Evolutionary conservation across 2,113 vertebrate genomes (phyloP).

Genomic region (Labeo catla): DNA sequence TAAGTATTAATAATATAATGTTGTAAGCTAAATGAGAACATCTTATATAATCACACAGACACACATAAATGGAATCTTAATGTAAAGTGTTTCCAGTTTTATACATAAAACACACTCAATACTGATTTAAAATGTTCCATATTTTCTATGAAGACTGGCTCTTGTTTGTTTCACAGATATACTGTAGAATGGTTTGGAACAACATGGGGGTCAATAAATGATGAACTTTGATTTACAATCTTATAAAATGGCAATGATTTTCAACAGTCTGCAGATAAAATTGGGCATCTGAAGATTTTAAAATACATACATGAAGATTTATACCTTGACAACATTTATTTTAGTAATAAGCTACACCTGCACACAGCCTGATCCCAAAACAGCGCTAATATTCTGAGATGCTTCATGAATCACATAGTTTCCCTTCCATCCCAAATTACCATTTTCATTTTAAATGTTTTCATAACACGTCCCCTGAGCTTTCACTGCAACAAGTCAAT

Average conservation of each 20-base stretch:
- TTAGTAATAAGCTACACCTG: not conserved
- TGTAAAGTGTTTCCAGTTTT: too few species aligned
- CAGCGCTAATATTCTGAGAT: not conserved
- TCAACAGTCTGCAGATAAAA: too few species aligned
- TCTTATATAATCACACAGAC: too few species aligned
- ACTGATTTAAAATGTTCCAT: too few species aligned
- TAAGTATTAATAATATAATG: too few species aligned
- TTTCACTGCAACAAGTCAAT: not conserved
- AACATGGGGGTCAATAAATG: not conserved
- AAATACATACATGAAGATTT: not conserved
- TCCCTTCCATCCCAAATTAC: not conserved
- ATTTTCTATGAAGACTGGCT: too few species aligned
- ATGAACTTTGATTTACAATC: not conserved
- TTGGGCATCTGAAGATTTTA: not conserved
- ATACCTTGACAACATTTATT: not conserved
- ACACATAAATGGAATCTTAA: too few species aligned
- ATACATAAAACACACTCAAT: too few species aligned
- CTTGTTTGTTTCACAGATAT: not conserved
- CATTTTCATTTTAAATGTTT: not conserved
- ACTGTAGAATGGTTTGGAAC: not conserved
- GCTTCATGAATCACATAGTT: not conserved
- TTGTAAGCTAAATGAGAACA: too few species aligned
- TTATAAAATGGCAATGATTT: not conserved
- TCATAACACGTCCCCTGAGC: not conserved
- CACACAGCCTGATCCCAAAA: not conserved